These are phyloP conservation scores for Corythornis madagascariensis DNA, from an alignment of 2,113 vertebrate species.

Conservation along the genomic window DNA sequence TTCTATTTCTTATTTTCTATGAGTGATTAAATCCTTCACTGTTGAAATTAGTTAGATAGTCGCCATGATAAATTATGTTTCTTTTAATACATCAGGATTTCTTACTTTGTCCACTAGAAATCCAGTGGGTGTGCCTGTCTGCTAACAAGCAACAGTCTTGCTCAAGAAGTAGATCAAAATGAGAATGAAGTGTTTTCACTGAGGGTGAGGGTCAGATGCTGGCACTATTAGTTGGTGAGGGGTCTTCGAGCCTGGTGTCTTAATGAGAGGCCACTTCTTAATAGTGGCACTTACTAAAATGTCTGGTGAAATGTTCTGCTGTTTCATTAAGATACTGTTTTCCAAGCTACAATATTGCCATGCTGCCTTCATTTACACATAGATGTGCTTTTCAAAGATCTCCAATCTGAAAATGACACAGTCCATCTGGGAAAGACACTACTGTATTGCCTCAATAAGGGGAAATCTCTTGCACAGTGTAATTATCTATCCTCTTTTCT, in stretches of 20 bases:
- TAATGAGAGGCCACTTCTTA: neutral
- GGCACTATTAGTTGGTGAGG: neutral
- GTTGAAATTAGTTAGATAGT: neutral
- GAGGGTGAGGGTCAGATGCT: neutral
- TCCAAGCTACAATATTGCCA: neutral
- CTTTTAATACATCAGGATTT: neutral
- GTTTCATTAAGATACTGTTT: neutral
- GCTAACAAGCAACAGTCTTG: neutral
- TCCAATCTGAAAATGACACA: neutral
- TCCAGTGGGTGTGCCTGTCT: neutral
- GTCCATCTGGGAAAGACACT: neutral
- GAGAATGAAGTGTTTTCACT: neutral
- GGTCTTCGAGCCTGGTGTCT: neutral
- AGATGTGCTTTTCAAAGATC: neutral
- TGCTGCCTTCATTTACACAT: neutral
- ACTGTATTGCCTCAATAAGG: neutral
- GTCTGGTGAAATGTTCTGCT: neutral
- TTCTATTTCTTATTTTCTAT: neutral
- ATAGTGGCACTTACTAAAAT: neutral
- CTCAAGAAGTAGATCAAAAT: neutral
- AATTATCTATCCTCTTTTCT: neutral
- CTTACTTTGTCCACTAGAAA: neutral
- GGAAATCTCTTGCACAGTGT: neutral
- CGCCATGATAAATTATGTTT: neutral
- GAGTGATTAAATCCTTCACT: neutral